A percentile compares a stretch with the other conserved stretches of the same genome.
Evolutionary conservation across 2,888 invertebrate genomes (phyloP).

Genomic region (Platycheirus albimanus): DNA sequence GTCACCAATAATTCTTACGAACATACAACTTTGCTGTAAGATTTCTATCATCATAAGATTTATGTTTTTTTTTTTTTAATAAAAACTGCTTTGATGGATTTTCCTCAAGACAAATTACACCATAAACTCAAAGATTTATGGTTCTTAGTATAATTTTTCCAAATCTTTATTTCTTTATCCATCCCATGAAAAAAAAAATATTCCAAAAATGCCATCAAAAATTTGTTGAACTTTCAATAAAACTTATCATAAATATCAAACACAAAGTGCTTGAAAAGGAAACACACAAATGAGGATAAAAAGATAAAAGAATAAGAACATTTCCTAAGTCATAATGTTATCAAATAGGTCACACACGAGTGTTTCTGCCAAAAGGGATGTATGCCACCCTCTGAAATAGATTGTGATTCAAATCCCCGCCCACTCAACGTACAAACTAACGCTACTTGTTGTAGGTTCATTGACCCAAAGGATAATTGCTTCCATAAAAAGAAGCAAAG

Average conservation of each 20-base stretch:
- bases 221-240: background rate
- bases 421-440: background rate
- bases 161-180: background rate
- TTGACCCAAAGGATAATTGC: background rate
- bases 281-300: background rate
- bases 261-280: background rate
- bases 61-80: no score
- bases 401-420: constrained; percentile 4
- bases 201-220: background rate
- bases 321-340: constrained; percentile 16
- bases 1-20: no score
- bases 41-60: no score
- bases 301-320: constrained; percentile 14
- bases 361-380: background rate
- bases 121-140: constrained; percentile 13
- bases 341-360: constrained; percentile 26
- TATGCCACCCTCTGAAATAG: constrained; percentile 2
- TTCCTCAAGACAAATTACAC: no score
- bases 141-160: constrained; percentile 7
- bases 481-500: background rate
- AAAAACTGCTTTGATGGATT: no score
- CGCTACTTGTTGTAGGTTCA: constrained; percentile 7
- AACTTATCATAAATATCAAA: constrained; percentile 8
- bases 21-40: no score
- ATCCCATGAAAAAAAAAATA: background rate